Base-by-base conservation (phyloP, 2,797 vertebrate species). In the Falco biarmicus region DNA sequence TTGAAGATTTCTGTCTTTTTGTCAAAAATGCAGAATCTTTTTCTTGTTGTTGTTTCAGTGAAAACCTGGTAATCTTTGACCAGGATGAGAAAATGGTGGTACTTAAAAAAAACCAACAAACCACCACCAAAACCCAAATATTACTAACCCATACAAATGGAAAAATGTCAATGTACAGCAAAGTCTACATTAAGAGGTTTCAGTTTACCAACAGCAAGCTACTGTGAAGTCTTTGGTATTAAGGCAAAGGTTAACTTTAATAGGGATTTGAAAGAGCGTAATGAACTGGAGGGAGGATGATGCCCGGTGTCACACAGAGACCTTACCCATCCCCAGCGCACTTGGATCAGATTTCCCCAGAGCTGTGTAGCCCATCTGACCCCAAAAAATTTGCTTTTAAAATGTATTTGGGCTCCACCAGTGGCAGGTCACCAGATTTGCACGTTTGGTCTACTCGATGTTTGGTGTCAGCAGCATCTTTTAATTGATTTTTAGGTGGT, bases 401-500 rank as follows among this genome's bases (percentile, higher is more conserved):
- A 47, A 41, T 20, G 10, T 3, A 11, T 41, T 59, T 51, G 39
- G 73, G 74, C 22, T 56, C 25, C 17, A 21, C 15, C 43, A 43
- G 51, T 9, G 1, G 2, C 3, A 2, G 16, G 18, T 53, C 11
- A 22, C 8, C 1, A 4, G 54, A 18, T 79, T 64, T 37, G 2
- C 0, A 1, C 1, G 0, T 19, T 68, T 20, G 68, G 9, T 56
- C 43, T 78, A 1, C 7, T 5, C 41, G 8, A n/a, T 20, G 56
- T 29, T 45, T 37, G 26, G 25, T 18, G 15, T 28, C 31, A 56
- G 41, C 10, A 9, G 53, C 0, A 1, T 54, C 41, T 82, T 90
- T 61, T 66, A 9, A 13, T 51, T 24, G 47, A 28, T 68, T 84
- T 74, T 75, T 25, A 53, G 51, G 66, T 53, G 25, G 17, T 69